These are phyloP conservation scores for Perca flavescens DNA, from an alignment of 2,113 vertebrate species.

Conservation along the genomic window DNA sequence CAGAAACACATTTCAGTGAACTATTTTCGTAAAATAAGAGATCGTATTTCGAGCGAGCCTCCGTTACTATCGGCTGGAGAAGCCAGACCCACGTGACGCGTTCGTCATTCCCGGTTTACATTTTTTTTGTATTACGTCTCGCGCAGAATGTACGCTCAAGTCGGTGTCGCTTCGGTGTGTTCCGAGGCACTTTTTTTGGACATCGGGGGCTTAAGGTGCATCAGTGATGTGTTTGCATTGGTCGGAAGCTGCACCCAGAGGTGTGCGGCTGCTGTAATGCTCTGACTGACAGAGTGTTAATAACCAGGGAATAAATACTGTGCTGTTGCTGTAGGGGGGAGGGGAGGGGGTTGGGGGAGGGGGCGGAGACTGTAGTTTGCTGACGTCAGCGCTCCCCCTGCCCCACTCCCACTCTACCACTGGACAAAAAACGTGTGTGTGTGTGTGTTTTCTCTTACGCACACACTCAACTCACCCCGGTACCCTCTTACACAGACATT, in stretches of 20 bases:
- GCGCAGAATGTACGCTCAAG: no score
- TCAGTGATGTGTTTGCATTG: neutral
- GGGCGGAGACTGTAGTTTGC: neutral
- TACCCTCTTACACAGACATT: neutral
- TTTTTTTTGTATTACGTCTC: no score
- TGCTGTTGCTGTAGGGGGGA: neutral
- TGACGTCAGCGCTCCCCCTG: constrained; percentile 15
- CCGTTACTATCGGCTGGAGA: no score
- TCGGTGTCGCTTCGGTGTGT: no score
- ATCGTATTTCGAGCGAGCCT: no score
- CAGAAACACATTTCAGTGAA: no score
- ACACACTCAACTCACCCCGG: neutral
- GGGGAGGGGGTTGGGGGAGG: no score
- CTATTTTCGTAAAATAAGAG: no score
- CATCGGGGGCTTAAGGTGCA: no score
- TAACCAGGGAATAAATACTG: constrained; percentile 27
- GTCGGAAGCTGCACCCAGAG: neutral
- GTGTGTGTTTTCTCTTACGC: neutral
- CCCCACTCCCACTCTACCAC: neutral
- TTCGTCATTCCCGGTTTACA: no score
- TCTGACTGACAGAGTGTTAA: constrained; percentile 34
- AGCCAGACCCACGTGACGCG: no score
- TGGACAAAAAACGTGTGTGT: neutral
- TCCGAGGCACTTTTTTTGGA: no score
- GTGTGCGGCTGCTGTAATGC: neutral